These are phyloP conservation scores for Caenorhabditis virilis DNA, from an alignment of 2,888 invertebrate species.

Conservation along the genomic window DNA sequence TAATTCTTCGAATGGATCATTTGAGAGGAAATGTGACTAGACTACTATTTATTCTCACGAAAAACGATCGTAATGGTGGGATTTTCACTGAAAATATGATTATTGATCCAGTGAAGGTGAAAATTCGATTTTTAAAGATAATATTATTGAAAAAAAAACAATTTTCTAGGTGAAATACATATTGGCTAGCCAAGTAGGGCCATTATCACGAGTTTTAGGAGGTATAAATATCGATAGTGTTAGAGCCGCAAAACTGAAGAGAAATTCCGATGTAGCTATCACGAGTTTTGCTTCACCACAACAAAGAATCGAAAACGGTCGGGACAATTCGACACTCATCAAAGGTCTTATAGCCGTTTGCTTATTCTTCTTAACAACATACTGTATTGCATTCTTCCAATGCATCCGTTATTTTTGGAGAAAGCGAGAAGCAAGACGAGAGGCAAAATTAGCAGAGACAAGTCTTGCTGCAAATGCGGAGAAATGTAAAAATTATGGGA, in stretches of 20 bases:
- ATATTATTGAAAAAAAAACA: no score
- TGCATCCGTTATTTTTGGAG: conserved; percentile 16
- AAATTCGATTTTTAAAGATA: no score
- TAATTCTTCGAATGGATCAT: conserved; percentile 59
- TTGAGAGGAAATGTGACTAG: conserved; percentile 52
- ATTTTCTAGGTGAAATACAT: conserved; percentile 60
- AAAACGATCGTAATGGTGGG: conserved; percentile 28
- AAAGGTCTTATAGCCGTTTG: conserved; percentile 35
- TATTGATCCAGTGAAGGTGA: conserved; percentile 52
- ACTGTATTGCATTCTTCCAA: conserved; percentile 49
- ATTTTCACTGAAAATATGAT: conserved; percentile 27
- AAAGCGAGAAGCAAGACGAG: conserved; percentile 9
- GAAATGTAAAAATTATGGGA: conserved; percentile 30
- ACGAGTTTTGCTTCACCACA: conserved; percentile 18
- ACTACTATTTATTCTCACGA: conserved; percentile 57
- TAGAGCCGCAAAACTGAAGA: conserved; percentile 31
- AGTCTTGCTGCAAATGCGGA: conserved; percentile 18
- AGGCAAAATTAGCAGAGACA: conserved; percentile 16
- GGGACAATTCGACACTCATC: conserved; percentile 44
- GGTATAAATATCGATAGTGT: conserved; percentile 61
- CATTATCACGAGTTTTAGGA: conserved; percentile 64
- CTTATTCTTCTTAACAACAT: conserved; percentile 49
- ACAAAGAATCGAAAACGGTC: conserved; percentile 18
- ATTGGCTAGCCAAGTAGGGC: conserved; percentile 46
- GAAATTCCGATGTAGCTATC: conserved; percentile 10